Conservation (phyloP, 2,888 invertebrate genomes). For the Scotopteryx bipunctaria region DNA sequence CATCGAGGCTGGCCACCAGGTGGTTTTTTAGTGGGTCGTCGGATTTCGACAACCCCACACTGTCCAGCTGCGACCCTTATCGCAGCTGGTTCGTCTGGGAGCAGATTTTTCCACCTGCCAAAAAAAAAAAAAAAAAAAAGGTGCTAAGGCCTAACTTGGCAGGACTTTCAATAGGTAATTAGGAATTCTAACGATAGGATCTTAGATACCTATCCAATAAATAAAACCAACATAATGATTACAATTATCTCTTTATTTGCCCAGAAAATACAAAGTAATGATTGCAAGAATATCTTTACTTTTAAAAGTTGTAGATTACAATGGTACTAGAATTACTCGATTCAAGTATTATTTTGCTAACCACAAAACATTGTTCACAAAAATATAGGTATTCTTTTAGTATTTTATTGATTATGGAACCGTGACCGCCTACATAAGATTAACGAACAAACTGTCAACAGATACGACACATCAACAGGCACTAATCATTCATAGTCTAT, state of each 20-base stretch:
- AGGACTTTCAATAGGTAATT: no score
- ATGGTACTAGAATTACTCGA: constrained; percentile 39
- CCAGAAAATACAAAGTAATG: constrained; percentile 81
- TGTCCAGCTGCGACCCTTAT: no score
- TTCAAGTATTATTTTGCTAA: constrained; percentile 38
- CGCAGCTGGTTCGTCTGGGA: no score
- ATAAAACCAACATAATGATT: constrained; percentile 56
- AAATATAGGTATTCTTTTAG: constrained; percentile 72
- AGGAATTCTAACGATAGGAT: no score
- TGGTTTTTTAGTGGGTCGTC: no score
- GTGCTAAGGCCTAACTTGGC: no score
- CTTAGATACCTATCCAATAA: no score
- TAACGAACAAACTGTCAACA: constrained; percentile 42
- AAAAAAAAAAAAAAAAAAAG: no score
- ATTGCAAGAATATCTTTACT: constrained; percentile 75
- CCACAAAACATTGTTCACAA: constrained; percentile 73
- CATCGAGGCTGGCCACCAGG: no score
- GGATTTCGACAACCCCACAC: no score
- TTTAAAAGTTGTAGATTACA: constrained; percentile 58
- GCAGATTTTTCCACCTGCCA: no score
- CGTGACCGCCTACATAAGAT: constrained; percentile 57
- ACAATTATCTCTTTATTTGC: constrained; percentile 81
- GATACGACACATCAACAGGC: constrained; percentile 43
- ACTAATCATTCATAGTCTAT: constrained; percentile 11
- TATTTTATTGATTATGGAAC: constrained; percentile 71